Base-by-base conservation (phyloP, 1,140 invertebrate species). In the Adoxophyes honmai region DNA sequence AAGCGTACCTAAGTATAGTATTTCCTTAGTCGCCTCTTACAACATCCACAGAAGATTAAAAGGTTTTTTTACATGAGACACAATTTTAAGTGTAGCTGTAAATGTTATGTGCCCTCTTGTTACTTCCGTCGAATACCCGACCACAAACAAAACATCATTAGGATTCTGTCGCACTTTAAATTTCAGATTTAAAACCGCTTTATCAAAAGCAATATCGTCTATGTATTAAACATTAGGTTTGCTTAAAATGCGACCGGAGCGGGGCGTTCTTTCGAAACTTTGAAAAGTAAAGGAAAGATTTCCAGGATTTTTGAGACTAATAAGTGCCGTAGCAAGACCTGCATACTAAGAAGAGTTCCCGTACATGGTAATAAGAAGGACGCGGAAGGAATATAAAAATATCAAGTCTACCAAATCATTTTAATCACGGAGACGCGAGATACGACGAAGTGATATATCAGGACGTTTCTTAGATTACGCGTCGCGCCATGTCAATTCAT, bases 141-240 rank as follows among this genome's bases (percentile, higher is more conserved):
- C 64, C 56, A 75, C 68, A 75, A 78, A 81, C 77, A 80, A 78
- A 82, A 83, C 79, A 69, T 67, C 78, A 81, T 85, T 85, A 86
- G 74, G 76, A 86, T 86, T 81, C 80, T 73, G 83, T 86, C 73
- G 68, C 75, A 69, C 72, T 85, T 85, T 87, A 85, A 87, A 87
- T 81, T 85, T 85, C 69, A 85, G 81, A 87, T 87, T 85, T 75
- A 77, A 77, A 86, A 83, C 75, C 78, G 81, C 78, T 87, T 87
- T 85, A 85, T 87, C 81, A 85, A 78, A 80, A 82, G 80, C 78
- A 81, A 87, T 87, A 87, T 87, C 84, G 68, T 74, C 76, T 73
- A 85, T 87, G 81, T 85, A 81, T 87, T 77, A 87, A 76, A 87
- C 84, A 87, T 87, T 73, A 85, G 81, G 70, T 76, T 73, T 68